These are phyloP conservation scores for Palythoa grandis DNA, from an alignment of 92 coral and sea anemone genomes.

Conservation along the genomic window DNA sequence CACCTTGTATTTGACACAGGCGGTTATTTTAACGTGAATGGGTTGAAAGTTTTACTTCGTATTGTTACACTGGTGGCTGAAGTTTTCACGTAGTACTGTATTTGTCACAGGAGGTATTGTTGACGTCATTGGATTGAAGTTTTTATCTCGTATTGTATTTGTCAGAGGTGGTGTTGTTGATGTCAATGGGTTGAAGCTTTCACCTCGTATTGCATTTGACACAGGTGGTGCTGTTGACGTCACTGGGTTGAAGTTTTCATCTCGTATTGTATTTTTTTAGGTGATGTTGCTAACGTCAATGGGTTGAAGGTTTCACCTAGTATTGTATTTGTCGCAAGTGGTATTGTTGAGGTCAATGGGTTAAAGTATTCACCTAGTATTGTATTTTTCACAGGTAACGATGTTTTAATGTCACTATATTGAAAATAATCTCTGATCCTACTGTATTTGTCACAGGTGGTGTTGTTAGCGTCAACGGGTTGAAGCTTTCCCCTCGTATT, in stretches of 20 bases:
- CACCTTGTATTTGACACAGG: neutral
- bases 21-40: too few species aligned
- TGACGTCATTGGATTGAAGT: slow-evolving; percentile 64
- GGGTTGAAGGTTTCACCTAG: neutral
- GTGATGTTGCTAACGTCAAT: slow-evolving; percentile 60
- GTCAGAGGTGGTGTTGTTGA: slow-evolving; percentile 61
- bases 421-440: too few species aligned
- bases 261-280: slow-evolving; percentile 13
- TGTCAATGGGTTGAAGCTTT: too few species aligned
- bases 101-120: slow-evolving; percentile 64
- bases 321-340: neutral
- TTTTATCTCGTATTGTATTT: slow-evolving; percentile 74
- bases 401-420: too few species aligned
- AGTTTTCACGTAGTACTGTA: too few species aligned
- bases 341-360: slow-evolving; percentile 59
- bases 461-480: slow-evolving; percentile 72
- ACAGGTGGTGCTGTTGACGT: too few species aligned
- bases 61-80: too few species aligned
- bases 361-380: slow-evolving; percentile 76
- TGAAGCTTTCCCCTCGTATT: slow-evolving; percentile 78
- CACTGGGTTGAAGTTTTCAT: too few species aligned
- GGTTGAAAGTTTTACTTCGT: too few species aligned
- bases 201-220: neutral
- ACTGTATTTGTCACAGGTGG: slow-evolving; percentile 51
- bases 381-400: slow-evolving; percentile 74